Evolutionary conservation across 2,888 invertebrate genomes (phyloP), one percentile per base, ranked within the genome.

Genomic region (Antitype chi): DNA sequence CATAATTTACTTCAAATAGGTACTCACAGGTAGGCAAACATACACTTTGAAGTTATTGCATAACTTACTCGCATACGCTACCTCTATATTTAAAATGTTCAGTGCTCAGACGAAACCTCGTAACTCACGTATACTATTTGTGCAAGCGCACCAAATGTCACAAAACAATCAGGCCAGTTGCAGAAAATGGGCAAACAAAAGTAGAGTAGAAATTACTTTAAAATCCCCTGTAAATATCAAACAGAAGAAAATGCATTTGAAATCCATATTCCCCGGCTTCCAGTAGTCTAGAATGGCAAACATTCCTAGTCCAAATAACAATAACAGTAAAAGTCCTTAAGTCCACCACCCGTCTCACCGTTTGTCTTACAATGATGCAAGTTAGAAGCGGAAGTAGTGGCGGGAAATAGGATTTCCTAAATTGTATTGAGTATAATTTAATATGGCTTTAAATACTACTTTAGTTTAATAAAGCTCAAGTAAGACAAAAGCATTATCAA

Each of bases 301-400:
- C 86, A 89, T 89, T 88, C 81, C 83, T 82, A 87, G 87, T 85
- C 79, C 89, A 91, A 92, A 90, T 89, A 92, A 90, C 88, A 90
- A 91, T 90, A 92, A 91, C 87, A 86, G 84, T 90, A 89, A 90
- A 89, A 91, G 87, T 89, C 81, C 84, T 88, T 87, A 90, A 90
- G 89, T 88, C 87, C 81, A 85, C 82, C 81, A 60, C 74, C 81
- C 80, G 82, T 73, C 85, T 85, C 85, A 82, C 76, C 77, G 84
- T 87, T 84, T 86, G 80, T 87, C 80, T 87, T 88, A 70, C 52
- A 74, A 69, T 70, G 76, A 73, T 55, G 49, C 77, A 86, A 85
- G 81, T 77, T 0, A 82, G 63, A 70, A 87, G 85, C 80, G 71
- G n/a, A 71, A 13, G 23, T n/a, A 28, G 5, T 2, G 32, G 4